These are phyloP conservation scores for Rallus limicola DNA, from an alignment of 2,113 vertebrate species.

Conservation along the genomic window DNA sequence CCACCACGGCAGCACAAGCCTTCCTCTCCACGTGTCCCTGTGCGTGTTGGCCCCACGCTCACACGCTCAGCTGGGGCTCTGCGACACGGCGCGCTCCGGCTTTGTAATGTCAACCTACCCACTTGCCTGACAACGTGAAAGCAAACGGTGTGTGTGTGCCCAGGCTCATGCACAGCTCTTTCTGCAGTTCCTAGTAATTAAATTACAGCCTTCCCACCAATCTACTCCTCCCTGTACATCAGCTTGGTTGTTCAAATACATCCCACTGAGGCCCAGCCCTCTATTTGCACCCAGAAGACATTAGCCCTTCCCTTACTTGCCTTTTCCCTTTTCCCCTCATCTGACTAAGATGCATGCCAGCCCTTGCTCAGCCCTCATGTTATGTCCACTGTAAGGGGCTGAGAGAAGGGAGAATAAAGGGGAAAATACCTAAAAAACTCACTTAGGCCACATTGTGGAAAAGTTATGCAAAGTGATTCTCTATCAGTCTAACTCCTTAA, in stretches of 20 bases:
- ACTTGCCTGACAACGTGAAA: not conserved
- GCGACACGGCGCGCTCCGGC: rapidly evolving
- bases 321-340: not conserved
- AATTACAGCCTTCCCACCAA: not conserved
- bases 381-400: not conserved
- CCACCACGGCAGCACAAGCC: not conserved
- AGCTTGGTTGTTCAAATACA: not conserved
- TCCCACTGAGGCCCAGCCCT: not conserved
- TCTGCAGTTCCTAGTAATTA: constrained; percentile 24
- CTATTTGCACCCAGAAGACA: not conserved
- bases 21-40: not conserved
- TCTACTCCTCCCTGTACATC: not conserved
- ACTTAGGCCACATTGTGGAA: not conserved
- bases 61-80: not conserved
- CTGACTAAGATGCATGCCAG: not conserved
- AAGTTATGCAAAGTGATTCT: not conserved
- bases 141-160: rapidly evolving
- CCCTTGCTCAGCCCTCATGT: not conserved
- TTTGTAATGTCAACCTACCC: not conserved
- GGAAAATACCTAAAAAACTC: not conserved
- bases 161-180: not conserved
- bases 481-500: not conserved
- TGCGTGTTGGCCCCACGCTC: not conserved
- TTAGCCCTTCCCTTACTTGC: not conserved
- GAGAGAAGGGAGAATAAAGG: not conserved